Percentiles rank a stretch among this genome's conserved stretches.
phyloP scores from a whole-genome alignment of 2,113 vertebrate species.

The Passer domesticus region DNA sequence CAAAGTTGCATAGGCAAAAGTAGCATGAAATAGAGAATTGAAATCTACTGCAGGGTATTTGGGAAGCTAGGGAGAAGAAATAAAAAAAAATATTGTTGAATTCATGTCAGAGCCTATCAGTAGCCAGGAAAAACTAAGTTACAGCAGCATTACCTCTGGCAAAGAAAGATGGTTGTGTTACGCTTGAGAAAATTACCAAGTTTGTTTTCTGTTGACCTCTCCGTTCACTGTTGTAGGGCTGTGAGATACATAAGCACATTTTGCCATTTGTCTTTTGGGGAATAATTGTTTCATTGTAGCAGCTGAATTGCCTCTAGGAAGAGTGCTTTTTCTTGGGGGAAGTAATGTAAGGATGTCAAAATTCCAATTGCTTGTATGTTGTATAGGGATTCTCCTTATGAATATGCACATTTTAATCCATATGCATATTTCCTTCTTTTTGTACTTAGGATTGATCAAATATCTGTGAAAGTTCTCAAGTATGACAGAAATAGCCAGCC shows the following conservation, averaged over 20 bases:
- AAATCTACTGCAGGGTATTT: neutral
- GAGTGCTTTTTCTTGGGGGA: neutral
- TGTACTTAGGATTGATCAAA: neutral
- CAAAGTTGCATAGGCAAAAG: neutral
- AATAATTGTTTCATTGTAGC: neutral
- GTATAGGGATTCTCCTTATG: neutral
- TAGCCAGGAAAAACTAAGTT: neutral
- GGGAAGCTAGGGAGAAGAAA: neutral
- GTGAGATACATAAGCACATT: neutral
- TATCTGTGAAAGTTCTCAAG: neutral
- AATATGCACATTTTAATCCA: neutral
- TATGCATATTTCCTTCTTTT: neutral
- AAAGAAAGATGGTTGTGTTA: neutral
- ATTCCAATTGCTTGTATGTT: neutral
- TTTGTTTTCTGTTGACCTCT: neutral
- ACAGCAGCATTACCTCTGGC: neutral
- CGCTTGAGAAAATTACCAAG: neutral
- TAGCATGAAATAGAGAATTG: neutral
- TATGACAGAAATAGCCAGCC: neutral
- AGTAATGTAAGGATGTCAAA: neutral
- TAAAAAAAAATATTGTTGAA: neutral
- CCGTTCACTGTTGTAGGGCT: neutral
- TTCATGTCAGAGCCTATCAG: neutral
- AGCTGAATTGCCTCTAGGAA: neutral
- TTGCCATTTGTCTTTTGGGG: neutral